Evolutionary conservation across 2,888 invertebrate genomes (phyloP).

Genomic region (Antitype chi): DNA sequence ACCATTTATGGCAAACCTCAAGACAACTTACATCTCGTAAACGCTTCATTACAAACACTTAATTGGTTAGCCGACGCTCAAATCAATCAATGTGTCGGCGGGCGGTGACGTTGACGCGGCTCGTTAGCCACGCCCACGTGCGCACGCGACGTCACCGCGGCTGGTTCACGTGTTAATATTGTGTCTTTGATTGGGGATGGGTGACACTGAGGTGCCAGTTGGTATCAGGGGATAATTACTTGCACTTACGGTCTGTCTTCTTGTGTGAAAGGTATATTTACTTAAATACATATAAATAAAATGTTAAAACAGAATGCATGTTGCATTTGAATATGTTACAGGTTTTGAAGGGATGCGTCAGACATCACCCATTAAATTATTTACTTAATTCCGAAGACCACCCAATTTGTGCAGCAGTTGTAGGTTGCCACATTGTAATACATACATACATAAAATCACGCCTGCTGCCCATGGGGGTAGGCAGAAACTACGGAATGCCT

Average conservation of each 20-base stretch:
- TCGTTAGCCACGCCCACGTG: conserved; percentile 71
- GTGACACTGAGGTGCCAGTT: conserved; percentile 39
- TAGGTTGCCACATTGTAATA: background rate
- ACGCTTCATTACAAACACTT: conserved; percentile 64
- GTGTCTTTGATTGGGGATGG: conserved; percentile 56
- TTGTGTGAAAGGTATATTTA: background rate
- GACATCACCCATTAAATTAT: too few species aligned
- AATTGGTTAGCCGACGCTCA: conserved; percentile 56
- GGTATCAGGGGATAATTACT: conserved; percentile 49
- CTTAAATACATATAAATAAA: too few species aligned
- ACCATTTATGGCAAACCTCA: conserved; percentile 37
- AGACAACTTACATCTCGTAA: conserved; percentile 59
- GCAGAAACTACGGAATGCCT: too few species aligned
- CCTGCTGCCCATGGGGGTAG: too few species aligned
- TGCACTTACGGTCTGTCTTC: conserved; percentile 23
- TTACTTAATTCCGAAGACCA: too few species aligned
- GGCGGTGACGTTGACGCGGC: conserved; percentile 59
- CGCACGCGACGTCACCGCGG: conserved; percentile 67
- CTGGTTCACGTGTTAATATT: conserved; percentile 56
- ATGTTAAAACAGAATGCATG: background rate
- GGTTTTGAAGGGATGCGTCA: background rate
- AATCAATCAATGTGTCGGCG: conserved; percentile 61
- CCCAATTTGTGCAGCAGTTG: background rate
- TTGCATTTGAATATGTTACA: background rate
- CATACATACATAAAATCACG: too few species aligned